Conservation (phyloP, 2,888 invertebrate species). For the Catonia carolina region DNA sequence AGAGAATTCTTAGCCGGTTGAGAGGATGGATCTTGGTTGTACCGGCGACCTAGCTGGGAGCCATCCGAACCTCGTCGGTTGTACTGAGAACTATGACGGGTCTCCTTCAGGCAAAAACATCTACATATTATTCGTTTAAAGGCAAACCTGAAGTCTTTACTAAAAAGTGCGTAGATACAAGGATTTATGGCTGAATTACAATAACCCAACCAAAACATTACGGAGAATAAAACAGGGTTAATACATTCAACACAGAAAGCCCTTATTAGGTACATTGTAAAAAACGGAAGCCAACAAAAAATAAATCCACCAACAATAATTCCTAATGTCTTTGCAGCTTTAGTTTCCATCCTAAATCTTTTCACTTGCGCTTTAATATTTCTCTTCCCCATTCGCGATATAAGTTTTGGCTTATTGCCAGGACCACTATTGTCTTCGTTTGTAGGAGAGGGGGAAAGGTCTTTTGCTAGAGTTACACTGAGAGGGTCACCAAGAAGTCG, state of each 20-base stretch:
- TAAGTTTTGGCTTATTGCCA: constrained; percentile 42
- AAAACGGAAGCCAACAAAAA: constrained; percentile 95
- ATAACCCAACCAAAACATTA: constrained; percentile 96
- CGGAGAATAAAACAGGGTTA: constrained; percentile 75
- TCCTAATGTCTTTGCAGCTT: constrained; percentile 92
- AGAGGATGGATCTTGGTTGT: constrained; percentile 25
- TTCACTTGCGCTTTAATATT: constrained; percentile 89
- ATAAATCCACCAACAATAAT: constrained; percentile 97
- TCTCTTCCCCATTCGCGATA: constrained; percentile 71
- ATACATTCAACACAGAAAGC: constrained; percentile 85
- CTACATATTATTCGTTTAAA: constrained; percentile 88
- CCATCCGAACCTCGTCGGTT: constrained; percentile 38
- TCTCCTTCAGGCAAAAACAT: constrained; percentile 43
- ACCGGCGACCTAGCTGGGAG: constrained; percentile 32
- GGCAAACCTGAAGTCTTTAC: constrained; percentile 90
- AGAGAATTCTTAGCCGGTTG: constrained; percentile 21
- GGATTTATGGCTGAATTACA: constrained; percentile 96
- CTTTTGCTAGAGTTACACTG: constrained; percentile 29
- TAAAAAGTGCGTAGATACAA: constrained; percentile 89
- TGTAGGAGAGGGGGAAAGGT: constrained; percentile 37
- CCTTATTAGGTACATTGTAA: constrained; percentile 85
- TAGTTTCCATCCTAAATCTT: constrained; percentile 90
- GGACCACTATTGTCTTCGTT: constrained; percentile 34
- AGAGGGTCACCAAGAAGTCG: constrained; percentile 33
- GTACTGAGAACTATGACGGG: constrained; percentile 27